phyloP scores from a whole-genome alignment of 2,113 vertebrate species.

The Campylomormyrus numenius region DNA sequence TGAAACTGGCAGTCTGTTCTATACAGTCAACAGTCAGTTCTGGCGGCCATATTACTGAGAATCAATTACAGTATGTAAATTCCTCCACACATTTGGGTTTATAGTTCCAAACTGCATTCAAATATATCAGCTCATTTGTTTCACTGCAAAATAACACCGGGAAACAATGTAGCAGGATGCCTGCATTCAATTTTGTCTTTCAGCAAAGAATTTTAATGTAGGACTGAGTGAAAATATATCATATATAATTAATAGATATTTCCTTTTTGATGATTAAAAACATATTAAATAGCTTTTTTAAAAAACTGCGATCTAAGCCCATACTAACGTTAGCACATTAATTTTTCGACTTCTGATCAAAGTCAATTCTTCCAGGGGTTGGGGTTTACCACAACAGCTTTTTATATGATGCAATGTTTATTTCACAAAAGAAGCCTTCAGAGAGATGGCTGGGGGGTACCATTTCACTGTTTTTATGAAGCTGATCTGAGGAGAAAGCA shows the following conservation, averaged over 20 bases:
- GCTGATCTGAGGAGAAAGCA: constrained; percentile 1
- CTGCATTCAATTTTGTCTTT: background rate
- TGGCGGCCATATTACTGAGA: background rate
- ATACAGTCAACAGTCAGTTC: background rate
- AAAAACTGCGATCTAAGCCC: background rate
- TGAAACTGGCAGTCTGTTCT: background rate
- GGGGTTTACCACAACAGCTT: background rate
- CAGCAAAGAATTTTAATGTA: background rate
- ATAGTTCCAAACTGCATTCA: background rate
- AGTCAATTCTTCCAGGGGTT: constrained; percentile 11
- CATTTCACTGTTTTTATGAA: constrained; percentile 7
- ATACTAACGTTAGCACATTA: background rate
- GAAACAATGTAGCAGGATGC: background rate
- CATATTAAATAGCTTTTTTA: background rate
- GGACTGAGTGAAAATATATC: background rate
- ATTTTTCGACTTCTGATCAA: constrained; percentile 7
- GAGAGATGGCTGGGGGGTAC: background rate
- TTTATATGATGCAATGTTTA: constrained; percentile 12
- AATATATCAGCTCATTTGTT: background rate
- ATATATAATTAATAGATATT: background rate
- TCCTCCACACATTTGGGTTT: background rate
- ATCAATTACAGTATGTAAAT: background rate
- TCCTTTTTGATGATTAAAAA: constrained; percentile 3
- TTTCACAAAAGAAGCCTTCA: background rate
- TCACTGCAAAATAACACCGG: background rate